Conservation (phyloP, 2,113 vertebrate species). For the Tachysurus fulvidraco region DNA sequence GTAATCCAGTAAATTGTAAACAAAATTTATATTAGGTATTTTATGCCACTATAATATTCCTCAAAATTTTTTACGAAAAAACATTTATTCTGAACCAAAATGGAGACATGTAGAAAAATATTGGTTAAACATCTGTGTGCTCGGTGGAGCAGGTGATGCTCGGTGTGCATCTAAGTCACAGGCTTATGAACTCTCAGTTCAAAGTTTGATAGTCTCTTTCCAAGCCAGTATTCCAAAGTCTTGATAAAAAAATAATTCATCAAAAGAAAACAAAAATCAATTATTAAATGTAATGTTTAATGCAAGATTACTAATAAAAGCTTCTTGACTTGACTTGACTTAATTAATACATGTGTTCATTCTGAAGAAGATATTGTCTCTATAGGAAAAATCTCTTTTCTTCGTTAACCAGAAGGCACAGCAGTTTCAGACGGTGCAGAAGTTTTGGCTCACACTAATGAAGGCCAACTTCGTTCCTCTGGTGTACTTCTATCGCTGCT, state of each 20-base stretch:
- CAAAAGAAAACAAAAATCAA: background rate
- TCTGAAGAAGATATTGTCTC: background rate
- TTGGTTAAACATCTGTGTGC: background rate
- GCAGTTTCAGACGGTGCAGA: background rate
- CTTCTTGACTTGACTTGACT: too few relatives aligned
- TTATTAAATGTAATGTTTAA: background rate
- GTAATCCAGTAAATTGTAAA: background rate
- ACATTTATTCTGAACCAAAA: background rate
- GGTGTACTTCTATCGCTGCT: slow-evolving; percentile 3
- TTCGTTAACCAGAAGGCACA: background rate
- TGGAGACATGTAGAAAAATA: background rate
- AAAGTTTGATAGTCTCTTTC: background rate
- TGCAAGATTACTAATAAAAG: background rate
- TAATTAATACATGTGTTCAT: background rate
- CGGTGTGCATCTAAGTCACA: background rate
- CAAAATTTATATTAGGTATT: background rate
- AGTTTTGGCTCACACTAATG: background rate
- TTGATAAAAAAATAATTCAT: background rate
- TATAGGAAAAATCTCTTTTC: background rate
- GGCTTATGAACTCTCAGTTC: background rate
- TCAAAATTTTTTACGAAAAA: background rate
- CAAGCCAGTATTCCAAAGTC: background rate
- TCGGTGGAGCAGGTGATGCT: background rate
- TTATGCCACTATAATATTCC: background rate
- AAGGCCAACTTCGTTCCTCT: background rate